These are phyloP conservation scores for Clarias gariepinus DNA, from an alignment of 2,113 vertebrate genomes.

Conservation along the genomic window DNA sequence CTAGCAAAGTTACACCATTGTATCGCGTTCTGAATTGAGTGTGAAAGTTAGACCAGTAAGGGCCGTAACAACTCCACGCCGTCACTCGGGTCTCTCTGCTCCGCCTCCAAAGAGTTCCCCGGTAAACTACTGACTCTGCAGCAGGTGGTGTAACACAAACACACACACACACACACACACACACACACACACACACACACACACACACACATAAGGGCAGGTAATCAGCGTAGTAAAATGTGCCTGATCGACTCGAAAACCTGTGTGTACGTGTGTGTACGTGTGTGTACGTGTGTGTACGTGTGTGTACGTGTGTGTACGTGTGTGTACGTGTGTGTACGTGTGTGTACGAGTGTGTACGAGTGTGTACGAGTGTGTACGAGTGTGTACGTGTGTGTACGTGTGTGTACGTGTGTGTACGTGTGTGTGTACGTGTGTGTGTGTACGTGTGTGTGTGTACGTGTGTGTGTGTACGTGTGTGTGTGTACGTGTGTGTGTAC, in stretches of 20 bases:
- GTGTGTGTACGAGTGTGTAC: constrained; percentile 10
- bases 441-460: neutral
- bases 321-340: neutral
- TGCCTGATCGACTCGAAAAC: too few relatives aligned
- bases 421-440: neutral
- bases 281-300: constrained; percentile 1
- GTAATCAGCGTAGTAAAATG: neutral
- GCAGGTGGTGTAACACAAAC: neutral
- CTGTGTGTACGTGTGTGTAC: neutral
- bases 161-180: constrained; percentile 1
- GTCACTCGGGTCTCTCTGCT: neutral
- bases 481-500: neutral
- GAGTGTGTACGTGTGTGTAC: neutral
- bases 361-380: too few relatives aligned
- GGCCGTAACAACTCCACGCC: too few relatives aligned
- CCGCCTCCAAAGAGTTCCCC: neutral
- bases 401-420: too few relatives aligned
- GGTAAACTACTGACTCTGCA: neutral
- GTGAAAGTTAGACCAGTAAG: too few relatives aligned
- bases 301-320: neutral
- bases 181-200: neutral
- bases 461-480: constrained; percentile 15
- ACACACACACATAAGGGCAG: too few relatives aligned
- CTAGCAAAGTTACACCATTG: neutral
- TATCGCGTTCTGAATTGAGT: neutral